Evolutionary conservation across 1,140 invertebrate genomes (phyloP).

Genomic region (Atopsyche davidsoni): DNA sequence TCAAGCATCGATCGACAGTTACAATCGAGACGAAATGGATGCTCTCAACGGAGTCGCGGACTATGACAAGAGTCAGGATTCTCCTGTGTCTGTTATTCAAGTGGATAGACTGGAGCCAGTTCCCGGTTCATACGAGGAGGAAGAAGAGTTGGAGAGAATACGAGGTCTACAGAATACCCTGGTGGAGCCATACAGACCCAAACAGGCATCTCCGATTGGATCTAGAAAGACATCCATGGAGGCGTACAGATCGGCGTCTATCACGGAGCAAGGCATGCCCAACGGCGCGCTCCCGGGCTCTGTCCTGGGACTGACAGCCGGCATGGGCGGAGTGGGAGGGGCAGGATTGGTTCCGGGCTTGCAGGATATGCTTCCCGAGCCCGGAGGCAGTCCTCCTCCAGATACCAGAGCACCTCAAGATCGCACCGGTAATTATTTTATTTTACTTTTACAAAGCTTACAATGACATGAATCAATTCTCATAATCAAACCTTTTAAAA

Average conservation of each 20-base stretch:
- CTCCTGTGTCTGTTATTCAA: conserved; percentile 42
- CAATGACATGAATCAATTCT: no score
- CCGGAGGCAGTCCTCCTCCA: conserved; percentile 24
- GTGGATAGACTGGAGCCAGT: conserved; percentile 36
- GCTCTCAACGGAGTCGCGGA: conserved; percentile 20
- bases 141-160: conserved; percentile 33
- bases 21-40: conserved; percentile 37
- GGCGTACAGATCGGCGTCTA: conserved; percentile 18
- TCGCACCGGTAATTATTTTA: conserved; percentile 18
- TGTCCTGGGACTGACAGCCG: background rate
- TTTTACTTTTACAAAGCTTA: background rate
- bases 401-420: conserved; percentile 24
- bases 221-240: conserved; percentile 22
- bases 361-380: conserved; percentile 17
- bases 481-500: no score
- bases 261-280: conserved; percentile 2
- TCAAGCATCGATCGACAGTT: conserved; percentile 46
- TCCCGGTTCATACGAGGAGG: conserved; percentile 30
- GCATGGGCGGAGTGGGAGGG: background rate
- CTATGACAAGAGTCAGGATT: conserved; percentile 35
- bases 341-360: background rate
- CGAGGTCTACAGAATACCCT: conserved; percentile 31
- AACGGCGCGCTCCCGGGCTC: background rate
- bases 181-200: conserved; percentile 37
- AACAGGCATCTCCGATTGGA: conserved; percentile 21